These are phyloP conservation scores for Apodemus agrarius DNA, from an alignment of 2,797 vertebrate species.

Conservation along the genomic window DNA sequence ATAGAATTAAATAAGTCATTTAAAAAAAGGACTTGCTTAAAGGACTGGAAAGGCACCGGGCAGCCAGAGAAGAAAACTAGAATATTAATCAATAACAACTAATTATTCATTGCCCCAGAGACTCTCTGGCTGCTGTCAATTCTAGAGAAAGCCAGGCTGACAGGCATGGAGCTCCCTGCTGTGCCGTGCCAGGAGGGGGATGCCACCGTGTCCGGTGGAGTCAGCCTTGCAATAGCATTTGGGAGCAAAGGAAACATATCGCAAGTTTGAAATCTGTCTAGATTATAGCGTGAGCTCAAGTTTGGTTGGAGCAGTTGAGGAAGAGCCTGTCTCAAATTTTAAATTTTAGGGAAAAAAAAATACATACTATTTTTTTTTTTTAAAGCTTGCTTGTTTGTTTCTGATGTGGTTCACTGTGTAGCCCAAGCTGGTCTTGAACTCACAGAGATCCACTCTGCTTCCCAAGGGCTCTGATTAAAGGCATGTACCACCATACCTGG, in stretches of 20 bases:
- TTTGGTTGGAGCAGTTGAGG: neutral
- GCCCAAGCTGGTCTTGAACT: neutral
- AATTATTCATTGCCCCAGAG: neutral
- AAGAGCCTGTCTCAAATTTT: neutral
- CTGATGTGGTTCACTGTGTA: neutral
- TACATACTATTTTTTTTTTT: too few relatives aligned
- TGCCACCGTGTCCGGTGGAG: neutral
- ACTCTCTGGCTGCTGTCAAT: neutral
- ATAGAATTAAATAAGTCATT: neutral
- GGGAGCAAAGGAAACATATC: neutral
- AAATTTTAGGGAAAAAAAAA: neutral
- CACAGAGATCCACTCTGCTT: neutral
- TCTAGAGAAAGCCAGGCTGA: constrained; percentile 28
- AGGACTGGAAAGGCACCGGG: constrained; percentile 3
- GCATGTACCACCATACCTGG: neutral
- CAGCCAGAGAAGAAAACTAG: neutral
- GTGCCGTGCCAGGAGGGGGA: neutral
- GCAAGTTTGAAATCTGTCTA: neutral
- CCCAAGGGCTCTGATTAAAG: neutral
- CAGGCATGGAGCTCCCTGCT: neutral
- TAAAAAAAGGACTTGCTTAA: constrained; percentile 10
- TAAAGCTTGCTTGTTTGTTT: neutral
- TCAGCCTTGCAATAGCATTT: neutral
- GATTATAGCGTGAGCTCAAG: neutral
- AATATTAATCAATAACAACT: constrained; percentile 39